Percentiles rank a stretch among this genome's conserved stretches.
phyloP scores from a whole-genome alignment of 2,797 vertebrate species.

The Dallia pectoralis region DNA sequence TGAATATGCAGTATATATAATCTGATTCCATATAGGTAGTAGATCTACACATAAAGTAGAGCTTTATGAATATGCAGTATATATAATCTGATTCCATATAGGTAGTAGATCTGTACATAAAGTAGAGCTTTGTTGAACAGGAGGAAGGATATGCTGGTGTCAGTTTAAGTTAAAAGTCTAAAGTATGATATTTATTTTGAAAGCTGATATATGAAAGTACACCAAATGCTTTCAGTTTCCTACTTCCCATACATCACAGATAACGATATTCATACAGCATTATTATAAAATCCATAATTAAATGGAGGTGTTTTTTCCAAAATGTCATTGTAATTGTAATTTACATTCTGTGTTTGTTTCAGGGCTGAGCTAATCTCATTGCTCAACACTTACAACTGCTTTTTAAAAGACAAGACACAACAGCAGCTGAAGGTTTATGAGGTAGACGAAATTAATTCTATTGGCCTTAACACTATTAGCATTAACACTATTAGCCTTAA shows the following conservation, averaged over 20 bases:
- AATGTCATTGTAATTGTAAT: not conserved
- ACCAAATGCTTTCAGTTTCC: not conserved
- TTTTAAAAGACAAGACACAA: slow-evolving; percentile 84
- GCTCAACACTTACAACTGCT: slow-evolving; percentile 88
- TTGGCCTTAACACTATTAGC: not conserved
- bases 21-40: not conserved
- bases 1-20: not conserved
- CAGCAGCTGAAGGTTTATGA: slow-evolving; percentile 80
- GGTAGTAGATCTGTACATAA: not conserved
- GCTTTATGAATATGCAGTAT: not conserved
- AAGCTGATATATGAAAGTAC: too few relatives aligned
- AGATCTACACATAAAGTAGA: too few relatives aligned
- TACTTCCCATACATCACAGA: too few relatives aligned
- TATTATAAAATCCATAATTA: not conserved
- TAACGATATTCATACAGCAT: not conserved
- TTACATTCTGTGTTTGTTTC: not conserved
- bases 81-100: not conserved
- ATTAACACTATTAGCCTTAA: not conserved
- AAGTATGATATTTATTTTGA: not conserved
- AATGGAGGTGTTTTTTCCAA: not conserved
- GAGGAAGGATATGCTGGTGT: not conserved
- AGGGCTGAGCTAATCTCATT: slow-evolving; percentile 82
- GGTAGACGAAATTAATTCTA: slow-evolving; percentile 62
- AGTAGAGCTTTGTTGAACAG: not conserved
- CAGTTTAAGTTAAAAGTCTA: not conserved